Conservation (phyloP, 1,140 invertebrate species). For the Liolophura sinensis region DNA sequence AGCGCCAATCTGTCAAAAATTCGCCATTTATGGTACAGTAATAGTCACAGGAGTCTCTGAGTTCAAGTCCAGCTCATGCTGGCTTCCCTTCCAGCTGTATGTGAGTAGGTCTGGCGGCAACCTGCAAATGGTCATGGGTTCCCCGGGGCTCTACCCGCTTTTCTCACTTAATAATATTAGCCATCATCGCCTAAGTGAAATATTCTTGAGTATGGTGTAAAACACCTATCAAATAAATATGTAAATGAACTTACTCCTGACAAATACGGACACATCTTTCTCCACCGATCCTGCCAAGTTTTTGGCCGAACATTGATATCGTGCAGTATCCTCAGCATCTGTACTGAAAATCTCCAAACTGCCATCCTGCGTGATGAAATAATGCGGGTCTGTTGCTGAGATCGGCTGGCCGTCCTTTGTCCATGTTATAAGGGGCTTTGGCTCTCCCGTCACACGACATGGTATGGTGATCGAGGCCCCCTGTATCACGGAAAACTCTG, state of each 20-base stretch:
- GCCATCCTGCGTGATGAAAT: slow-evolving; percentile 53
- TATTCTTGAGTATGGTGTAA: too few relatives aligned
- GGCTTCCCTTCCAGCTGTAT: too few relatives aligned
- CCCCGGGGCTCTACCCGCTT: too few relatives aligned
- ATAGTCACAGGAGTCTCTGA: too few relatives aligned
- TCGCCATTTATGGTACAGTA: too few relatives aligned
- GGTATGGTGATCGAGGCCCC: slow-evolving; percentile 50
- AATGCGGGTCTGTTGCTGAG: slow-evolving; percentile 49
- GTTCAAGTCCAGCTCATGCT: too few relatives aligned
- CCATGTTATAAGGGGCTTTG: slow-evolving; percentile 44
- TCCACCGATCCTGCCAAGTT: slow-evolving; percentile 58
- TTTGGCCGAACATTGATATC: slow-evolving; percentile 61
- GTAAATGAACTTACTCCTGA: slow-evolving; percentile 40
- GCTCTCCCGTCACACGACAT: slow-evolving; percentile 57
- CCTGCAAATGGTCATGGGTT: too few relatives aligned
- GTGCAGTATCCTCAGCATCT: slow-evolving; percentile 52
- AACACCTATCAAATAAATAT: too few relatives aligned
- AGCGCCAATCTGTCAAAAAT: too few relatives aligned
- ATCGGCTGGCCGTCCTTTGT: slow-evolving; percentile 52
- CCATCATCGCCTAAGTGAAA: too few relatives aligned
- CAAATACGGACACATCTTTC: slow-evolving; percentile 54
- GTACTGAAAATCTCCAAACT: slow-evolving; percentile 58
- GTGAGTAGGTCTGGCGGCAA: too few relatives aligned
- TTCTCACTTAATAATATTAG: too few relatives aligned
- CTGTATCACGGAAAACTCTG: slow-evolving; percentile 65